Percentiles rank a stretch among this genome's conserved stretches.
These are phyloP conservation scores for Drosophila pseudoobscura DNA, from an alignment of 1,140 invertebrate genomes.

Conservation along the genomic window DNA sequence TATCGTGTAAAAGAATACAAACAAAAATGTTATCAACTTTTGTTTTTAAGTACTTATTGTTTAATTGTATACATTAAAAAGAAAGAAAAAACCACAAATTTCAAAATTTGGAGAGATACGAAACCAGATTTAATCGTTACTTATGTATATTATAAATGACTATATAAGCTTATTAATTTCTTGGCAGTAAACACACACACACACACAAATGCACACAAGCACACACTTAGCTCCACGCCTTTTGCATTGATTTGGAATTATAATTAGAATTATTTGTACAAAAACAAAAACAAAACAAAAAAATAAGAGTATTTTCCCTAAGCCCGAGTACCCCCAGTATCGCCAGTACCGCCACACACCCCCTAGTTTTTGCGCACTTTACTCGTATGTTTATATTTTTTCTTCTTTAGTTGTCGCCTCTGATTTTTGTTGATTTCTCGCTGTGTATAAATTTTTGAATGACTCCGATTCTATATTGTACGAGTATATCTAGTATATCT, in stretches of 20 bases:
- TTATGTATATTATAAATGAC: slow-evolving; percentile 78
- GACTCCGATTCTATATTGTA: slow-evolving; percentile 41
- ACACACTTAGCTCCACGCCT: slow-evolving; percentile 38
- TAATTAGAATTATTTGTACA: slow-evolving; percentile 56
- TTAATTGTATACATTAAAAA: slow-evolving; percentile 71
- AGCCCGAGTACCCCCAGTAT: neutral
- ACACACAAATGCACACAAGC: slow-evolving; percentile 46
- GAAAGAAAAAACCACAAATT: slow-evolving; percentile 26
- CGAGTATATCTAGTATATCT: slow-evolving; percentile 51
- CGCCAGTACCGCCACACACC: neutral
- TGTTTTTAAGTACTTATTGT: slow-evolving; percentile 81
- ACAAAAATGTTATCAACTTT: slow-evolving; percentile 74
- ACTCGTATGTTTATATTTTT: slow-evolving; percentile 13
- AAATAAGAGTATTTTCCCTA: slow-evolving; percentile 44
- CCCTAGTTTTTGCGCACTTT: slow-evolving; percentile 45
- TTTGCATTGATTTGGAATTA: slow-evolving; percentile 53
- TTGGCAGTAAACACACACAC: slow-evolving; percentile 66
- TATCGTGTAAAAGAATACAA: slow-evolving; percentile 46
- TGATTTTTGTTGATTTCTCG: slow-evolving; percentile 32
- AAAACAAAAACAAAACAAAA: neutral
- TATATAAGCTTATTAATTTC: slow-evolving; percentile 70
- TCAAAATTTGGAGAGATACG: slow-evolving; percentile 33
- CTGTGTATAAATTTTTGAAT: slow-evolving; percentile 42
- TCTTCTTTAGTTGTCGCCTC: slow-evolving; percentile 18
- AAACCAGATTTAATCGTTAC: slow-evolving; percentile 74